Evolutionary conservation across 2,797 vertebrate genomes (phyloP).

Genomic region (Trematomus bernacchii): DNA sequence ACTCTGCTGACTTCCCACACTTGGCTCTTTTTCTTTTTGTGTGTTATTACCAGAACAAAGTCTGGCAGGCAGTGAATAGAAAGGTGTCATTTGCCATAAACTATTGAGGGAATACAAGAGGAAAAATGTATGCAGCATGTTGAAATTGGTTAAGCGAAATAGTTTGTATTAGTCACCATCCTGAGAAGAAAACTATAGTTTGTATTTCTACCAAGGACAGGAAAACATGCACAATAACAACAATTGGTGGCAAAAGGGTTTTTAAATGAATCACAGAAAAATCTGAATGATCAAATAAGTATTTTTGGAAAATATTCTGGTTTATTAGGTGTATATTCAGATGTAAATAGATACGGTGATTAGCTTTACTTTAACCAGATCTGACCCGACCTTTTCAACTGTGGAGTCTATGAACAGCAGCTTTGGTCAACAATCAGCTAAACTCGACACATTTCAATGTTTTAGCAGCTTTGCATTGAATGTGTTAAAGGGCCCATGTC

Average conservation of each 20-base stretch:
- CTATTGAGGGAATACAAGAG: neutral
- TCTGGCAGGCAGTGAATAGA: conserved; percentile 42
- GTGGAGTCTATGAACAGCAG: conserved; percentile 16
- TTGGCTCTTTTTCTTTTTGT: conserved; percentile 17
- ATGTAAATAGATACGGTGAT: conserved; percentile 5
- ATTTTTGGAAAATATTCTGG: neutral
- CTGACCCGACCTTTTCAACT: conserved; percentile 2
- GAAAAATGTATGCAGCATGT: conserved; percentile 19
- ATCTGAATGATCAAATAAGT: neutral
- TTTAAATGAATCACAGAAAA: neutral
- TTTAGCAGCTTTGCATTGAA: neutral
- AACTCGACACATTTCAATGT: neutral
- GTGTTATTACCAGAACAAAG: conserved; percentile 38
- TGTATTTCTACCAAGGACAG: neutral
- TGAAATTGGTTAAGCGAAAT: conserved; percentile 1
- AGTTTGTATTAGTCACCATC: conserved; percentile 19
- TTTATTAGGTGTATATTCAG: conserved; percentile 4
- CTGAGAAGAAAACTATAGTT: conserved; percentile 23
- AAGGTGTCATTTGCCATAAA: conserved; percentile 35
- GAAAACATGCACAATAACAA: neutral
- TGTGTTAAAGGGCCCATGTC: too few species aligned
- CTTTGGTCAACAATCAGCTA: neutral
- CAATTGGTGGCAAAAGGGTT: neutral
- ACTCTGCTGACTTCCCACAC: conserved; percentile 22
- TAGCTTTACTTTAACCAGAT: conserved; percentile 31